phyloP scores from a whole-genome alignment of 2,797 vertebrate genomes.

The Pelodytes ibericus region DNA sequence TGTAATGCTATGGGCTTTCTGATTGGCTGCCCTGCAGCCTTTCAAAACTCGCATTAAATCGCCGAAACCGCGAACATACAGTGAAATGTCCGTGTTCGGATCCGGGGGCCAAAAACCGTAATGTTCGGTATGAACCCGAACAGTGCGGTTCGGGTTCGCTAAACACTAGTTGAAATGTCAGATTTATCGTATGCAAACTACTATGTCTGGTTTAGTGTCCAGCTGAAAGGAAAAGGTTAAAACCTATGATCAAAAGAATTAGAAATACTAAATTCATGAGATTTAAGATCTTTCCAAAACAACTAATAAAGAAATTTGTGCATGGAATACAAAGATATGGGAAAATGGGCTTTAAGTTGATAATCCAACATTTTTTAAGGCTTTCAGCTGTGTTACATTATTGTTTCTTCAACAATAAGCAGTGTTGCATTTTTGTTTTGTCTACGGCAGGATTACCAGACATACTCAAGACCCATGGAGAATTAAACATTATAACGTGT shows the following conservation, averaged over 20 bases:
- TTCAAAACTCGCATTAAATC: no score
- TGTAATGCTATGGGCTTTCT: no score
- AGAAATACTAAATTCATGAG: background rate
- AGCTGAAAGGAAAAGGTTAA: background rate
- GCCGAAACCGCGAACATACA: no score
- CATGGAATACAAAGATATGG: background rate
- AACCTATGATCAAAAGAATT: background rate
- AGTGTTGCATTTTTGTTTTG: conserved; percentile 42
- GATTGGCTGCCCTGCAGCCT: no score
- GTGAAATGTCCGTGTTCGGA: no score
- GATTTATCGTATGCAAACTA: background rate
- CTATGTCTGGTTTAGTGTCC: conserved; percentile 8
- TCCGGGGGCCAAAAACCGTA: no score
- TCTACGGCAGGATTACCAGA: conserved; percentile 24
- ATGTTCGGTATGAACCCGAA: no score
- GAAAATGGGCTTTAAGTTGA: background rate
- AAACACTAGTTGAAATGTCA: no score
- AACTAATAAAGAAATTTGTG: background rate
- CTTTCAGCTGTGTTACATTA: conserved; percentile 20
- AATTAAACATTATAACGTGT: conserved; percentile 40
- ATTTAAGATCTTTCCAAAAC: conserved; percentile 1
- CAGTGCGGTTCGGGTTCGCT: no score
- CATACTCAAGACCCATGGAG: conserved; percentile 30
- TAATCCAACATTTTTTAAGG: conserved; percentile 2
- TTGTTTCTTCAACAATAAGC: conserved; percentile 32